Evolutionary conservation across 2,113 vertebrate species (phyloP), one percentile per base, ranked within the genome.

Genomic region (Solea solea): DNA sequence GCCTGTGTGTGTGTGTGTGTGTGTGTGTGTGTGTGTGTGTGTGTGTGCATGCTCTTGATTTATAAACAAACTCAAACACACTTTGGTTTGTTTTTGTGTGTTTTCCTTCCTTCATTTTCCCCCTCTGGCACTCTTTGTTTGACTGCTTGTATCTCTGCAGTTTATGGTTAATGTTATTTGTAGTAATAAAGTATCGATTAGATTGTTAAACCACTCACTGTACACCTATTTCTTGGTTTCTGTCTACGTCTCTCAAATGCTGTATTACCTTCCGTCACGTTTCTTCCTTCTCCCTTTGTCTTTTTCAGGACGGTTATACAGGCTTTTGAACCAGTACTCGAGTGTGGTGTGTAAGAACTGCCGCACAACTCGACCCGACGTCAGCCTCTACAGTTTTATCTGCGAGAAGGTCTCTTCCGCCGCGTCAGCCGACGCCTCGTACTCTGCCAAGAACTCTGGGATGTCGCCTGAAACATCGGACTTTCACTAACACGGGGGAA

Each of bases 381-480:
- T 94, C 86, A 96, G 89, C 70, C 94, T 99, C 63, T 99, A 99
- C 76, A 76, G 91, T 25, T 99, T 96, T 91, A 94, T 99, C 83
- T 93, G 94, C 61, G 91, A 91, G 52, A 85, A 74, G 4, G 21
- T 95, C 45, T 94, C 92, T 62, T 93, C 91, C 62, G 85, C 86
- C 57, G 42, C 49, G 64, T 69, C 39, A 3, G 53, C 64, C 4
- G 88, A 86, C 25, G 88, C 90, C 63, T 78, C 86, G 14, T 64
- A 76, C 68, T 25, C 78, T 9, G 41, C 63, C 14, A 69, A 72
- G 69, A 72, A 84, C 56, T 70, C 84, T 65, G 78, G 75, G 81
- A 83, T 60, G 72, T 76, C 79, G 25, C 65, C 74, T 45, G 28
- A 39, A 50, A 84, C 64, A 4, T 66, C 60, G 7, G 85, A 89